Evolutionary conservation across 2,113 vertebrate species (phyloP), one percentile per base, ranked within the genome.

Genomic region (Lampris incognitus): DNA sequence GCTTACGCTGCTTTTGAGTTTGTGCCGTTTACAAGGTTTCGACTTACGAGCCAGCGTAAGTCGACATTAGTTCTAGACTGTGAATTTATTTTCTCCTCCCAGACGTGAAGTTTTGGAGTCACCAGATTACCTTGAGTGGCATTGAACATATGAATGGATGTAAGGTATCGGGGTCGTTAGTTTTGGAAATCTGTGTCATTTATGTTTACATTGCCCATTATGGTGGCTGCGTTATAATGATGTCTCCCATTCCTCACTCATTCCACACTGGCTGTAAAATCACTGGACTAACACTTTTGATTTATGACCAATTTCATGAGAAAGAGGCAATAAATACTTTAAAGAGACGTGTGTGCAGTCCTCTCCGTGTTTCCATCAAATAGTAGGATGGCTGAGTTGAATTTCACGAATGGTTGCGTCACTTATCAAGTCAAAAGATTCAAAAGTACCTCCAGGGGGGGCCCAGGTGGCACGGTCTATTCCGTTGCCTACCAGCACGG

Each of bases 251-350:
- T 74, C 80, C 66, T 88, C 83, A n/a, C 65, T 80, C 65, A 79
- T 79, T 85, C 66, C 76, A 78, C 66, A 62, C 41, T 63, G 80
- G 74, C 71, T 88, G 82, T 84, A 65, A 84, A 85, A 59, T 71
- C 69, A 68, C 76, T 64, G 62, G 66, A 86, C 74, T 82, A 81
- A 84, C 78, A 75, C 68, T 74, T 81, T 78, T 86, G 81, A 89
- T 74, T 88, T 84, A 57, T 81, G 85, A 88, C 64, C 76, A 84
- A 52, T 77, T 87, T 66, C 72, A 79, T 10, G 75, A 86, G 73
- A 78, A 81, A 74, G 82, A 76, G 85, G 80, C 73, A 91, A 90
- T 91, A 91, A 90, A 91, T 84, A 74, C 85, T 82, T 85, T 74
- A 3, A 87, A 81, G 78, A 74, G 68, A 77, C 2, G 36, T 0